Percentiles rank a stretch among this genome's conserved stretches.
Conservation (phyloP, 2,888 invertebrate species). For the Oscheius myriophilus region DNA sequence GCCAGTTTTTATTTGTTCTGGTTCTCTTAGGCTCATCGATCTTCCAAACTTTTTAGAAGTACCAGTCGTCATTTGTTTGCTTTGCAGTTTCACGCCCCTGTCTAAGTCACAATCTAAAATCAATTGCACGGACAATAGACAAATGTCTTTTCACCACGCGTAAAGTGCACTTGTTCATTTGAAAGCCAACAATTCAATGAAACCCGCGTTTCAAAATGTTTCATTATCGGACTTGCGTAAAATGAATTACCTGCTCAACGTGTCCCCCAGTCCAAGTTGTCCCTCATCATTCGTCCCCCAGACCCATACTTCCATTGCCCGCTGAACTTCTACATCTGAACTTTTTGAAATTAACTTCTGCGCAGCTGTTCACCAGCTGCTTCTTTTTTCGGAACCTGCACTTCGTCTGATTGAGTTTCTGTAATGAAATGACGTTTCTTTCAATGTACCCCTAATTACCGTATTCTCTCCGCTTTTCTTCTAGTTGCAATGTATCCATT, state of each 20-base stretch:
- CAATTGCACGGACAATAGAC: no score
- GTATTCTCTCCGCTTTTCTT: slow-evolving; percentile 16
- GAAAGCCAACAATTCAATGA: no score
- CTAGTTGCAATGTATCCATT: slow-evolving; percentile 17
- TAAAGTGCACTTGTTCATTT: no score
- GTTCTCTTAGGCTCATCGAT: no score
- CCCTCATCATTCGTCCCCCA: slow-evolving; percentile 15
- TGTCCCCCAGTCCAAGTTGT: slow-evolving; percentile 7
- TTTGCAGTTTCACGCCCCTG: no score
- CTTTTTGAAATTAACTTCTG: background rate
- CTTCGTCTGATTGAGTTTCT: background rate
- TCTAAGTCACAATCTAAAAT: no score
- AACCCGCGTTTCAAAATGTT: no score
- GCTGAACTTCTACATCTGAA: background rate
- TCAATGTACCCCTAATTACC: slow-evolving; percentile 3
- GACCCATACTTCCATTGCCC: slow-evolving; percentile 13
- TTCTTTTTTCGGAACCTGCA: slow-evolving; percentile 4
- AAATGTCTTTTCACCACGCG: no score
- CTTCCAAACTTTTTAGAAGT: no score
- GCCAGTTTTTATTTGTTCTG: background rate
- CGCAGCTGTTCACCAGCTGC: background rate
- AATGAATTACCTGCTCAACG: slow-evolving; percentile 1
- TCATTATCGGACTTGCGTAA: background rate
- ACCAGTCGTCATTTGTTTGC: no score
- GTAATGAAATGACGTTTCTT: background rate